Conservation (phyloP, 2,113 vertebrate species). For the Psettodes erumei region DNA sequence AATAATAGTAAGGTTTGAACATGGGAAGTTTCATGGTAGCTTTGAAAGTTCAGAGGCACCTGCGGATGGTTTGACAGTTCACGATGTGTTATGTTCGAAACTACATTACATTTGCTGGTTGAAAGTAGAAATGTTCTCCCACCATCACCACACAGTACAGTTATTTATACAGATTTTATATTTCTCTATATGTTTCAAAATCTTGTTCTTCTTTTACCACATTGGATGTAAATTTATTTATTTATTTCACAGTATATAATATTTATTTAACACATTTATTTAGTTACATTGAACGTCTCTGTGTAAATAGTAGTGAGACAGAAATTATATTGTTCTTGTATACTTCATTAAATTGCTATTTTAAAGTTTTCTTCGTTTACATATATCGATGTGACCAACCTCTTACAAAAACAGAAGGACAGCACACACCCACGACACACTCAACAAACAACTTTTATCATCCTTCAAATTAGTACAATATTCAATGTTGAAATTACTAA, state of each 20-base stretch:
- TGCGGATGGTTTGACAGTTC: conserved; percentile 19
- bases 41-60: neutral
- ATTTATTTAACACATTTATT: conserved; percentile 51
- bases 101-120: neutral
- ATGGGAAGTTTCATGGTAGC: neutral
- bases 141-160: neutral
- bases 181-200: conserved; percentile 25
- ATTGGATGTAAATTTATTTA: conserved; percentile 18
- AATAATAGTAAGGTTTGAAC: neutral
- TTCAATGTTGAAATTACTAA: conserved; percentile 7
- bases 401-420: neutral
- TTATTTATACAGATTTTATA: conserved; percentile 34
- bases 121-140: conserved; percentile 16
- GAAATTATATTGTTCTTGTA: conserved; percentile 5
- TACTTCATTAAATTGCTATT: conserved; percentile 34
- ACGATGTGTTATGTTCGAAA: neutral
- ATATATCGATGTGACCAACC: neutral
- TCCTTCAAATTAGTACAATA: conserved; percentile 14
- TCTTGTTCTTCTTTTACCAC: conserved; percentile 24
- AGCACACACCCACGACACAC: neutral
- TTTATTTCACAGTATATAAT: conserved; percentile 41
- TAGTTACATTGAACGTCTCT: conserved; percentile 15
- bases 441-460: conserved; percentile 47
- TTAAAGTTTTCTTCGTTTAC: conserved; percentile 3
- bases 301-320: conserved; percentile 5